A percentile compares a stretch with the other conserved stretches of the same genome.
Evolutionary conservation across 2,113 vertebrate genomes (phyloP).

Genomic region (Dromas ardeola): DNA sequence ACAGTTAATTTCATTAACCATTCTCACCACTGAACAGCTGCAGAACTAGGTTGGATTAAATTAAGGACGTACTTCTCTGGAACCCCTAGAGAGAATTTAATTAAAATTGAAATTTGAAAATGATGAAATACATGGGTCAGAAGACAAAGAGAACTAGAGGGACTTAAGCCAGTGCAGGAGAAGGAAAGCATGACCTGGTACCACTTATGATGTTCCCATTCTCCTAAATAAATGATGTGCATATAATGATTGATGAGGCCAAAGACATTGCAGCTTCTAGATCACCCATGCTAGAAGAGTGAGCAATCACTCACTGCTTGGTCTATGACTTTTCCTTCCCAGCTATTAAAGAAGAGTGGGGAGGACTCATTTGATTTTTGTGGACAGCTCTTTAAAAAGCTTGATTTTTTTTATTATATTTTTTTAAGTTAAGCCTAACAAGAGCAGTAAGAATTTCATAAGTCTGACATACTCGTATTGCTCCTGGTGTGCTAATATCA

Average conservation of each 20-base stretch:
- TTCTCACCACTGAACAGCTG: neutral
- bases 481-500: neutral
- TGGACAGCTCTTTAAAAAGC: neutral
- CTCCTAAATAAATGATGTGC: neutral
- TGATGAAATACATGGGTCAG: neutral
- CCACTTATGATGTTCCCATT: neutral
- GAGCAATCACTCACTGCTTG: neutral
- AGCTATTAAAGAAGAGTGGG: neutral
- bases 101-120: constrained; percentile 4
- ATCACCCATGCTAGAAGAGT: neutral
- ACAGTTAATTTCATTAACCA: neutral
- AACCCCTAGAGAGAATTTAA: neutral
- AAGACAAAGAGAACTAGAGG: neutral
- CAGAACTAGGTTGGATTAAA: neutral
- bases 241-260: neutral
- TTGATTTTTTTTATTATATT: neutral
- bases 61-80: neutral
- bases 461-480: neutral
- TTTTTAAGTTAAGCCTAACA: neutral
- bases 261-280: neutral
- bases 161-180: neutral
- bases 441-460: neutral
- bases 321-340: neutral
- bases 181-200: neutral
- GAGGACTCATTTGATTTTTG: neutral